Percentiles rank a stretch among this genome's conserved stretches.
phyloP scores from a whole-genome alignment of 2,797 vertebrate genomes.

The Peromyscus aztecus region DNA sequence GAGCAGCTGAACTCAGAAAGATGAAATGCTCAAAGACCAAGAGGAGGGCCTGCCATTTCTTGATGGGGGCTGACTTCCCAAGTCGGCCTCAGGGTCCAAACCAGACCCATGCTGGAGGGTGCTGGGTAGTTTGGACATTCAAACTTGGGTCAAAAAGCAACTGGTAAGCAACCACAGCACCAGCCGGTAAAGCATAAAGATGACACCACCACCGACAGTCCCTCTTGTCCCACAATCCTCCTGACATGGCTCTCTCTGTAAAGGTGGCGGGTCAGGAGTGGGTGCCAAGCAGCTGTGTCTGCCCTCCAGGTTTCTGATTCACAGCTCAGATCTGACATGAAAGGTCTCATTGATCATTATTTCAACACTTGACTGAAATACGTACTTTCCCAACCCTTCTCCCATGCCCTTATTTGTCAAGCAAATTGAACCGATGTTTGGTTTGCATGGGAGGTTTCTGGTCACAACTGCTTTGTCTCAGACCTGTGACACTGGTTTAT shows the following conservation, averaged over 20 bases:
- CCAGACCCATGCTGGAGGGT: slow-evolving; percentile 33
- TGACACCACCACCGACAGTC: slow-evolving; percentile 39
- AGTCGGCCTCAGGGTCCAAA: slow-evolving; percentile 30
- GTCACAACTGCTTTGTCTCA: background rate
- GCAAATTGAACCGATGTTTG: slow-evolving; percentile 26
- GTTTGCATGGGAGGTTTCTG: background rate
- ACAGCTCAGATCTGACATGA: slow-evolving; percentile 75
- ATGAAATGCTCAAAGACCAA: slow-evolving; percentile 84
- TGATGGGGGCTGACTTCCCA: background rate
- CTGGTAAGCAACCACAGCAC: slow-evolving; percentile 32
- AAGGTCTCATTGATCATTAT: slow-evolving; percentile 78
- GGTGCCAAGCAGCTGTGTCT: slow-evolving; percentile 75
- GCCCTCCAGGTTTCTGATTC: slow-evolving; percentile 77
- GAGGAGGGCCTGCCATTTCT: slow-evolving; percentile 67
- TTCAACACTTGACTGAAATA: slow-evolving; percentile 81
- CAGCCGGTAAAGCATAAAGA: slow-evolving; percentile 56
- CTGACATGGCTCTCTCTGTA: slow-evolving; percentile 47
- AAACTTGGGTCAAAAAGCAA: slow-evolving; percentile 29
- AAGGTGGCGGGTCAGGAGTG: slow-evolving; percentile 19
- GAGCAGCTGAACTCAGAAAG: slow-evolving; percentile 82
- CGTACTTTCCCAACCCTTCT: slow-evolving; percentile 73
- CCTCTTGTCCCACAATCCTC: background rate
- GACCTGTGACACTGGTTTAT: background rate
- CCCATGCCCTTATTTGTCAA: slow-evolving; percentile 71
- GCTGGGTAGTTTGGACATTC: slow-evolving; percentile 1